Evolutionary conservation across 37 sponge, comb jelly and placozoan species (phyloP), one percentile per base, ranked within the genome.

Genomic region (Amphimedon queenslandica): DNA sequence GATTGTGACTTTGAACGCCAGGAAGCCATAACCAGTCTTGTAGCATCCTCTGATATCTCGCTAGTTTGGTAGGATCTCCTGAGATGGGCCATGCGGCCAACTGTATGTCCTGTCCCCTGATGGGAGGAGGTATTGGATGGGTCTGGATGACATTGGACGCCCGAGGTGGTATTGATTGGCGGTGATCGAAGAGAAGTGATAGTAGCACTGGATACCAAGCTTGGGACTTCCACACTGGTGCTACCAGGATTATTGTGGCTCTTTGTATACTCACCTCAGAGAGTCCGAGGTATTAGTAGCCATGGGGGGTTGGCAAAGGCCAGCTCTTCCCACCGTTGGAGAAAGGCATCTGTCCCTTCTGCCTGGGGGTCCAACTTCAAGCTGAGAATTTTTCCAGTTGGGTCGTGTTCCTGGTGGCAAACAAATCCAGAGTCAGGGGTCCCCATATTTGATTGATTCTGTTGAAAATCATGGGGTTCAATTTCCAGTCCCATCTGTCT

Each of bases 401-500:
- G 24, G 68, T 42, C 23, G 53, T 71, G 25, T 80, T 42, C 10
- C 87, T 33, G 24, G 77, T 63, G 24, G 77, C 84, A 77, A 83
- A 83, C 2, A 83, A 77, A 33, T 83, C 84, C 58, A 83, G 66
- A 28, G 53, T 35, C 1, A 37, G 27, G 47, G 77, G 71, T 1
- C 77, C 71, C 47, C 31, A 77, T 0, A n/a, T 69, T 28, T 25
- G 31, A 32, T 63, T 36, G 31, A 83, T 32, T 23, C 8, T 16
- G 31, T 25, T 6, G 72, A 83, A 83, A 1, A 78, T 4, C 23
- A n/a, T 36, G 3, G 74, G 60, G 25, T 78, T 35, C 36, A 83
- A 68, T 1, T 71, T 41, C 85, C 85, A 84, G 33, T 84, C 85
- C 20, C 74, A 25, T 11, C 69, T 25, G 55, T 80, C 80, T 27